A percentile compares a stretch with the other conserved stretches of the same genome.
Conservation (phyloP, 2,113 vertebrate genomes). For the Micronycteris hirsuta region DNA sequence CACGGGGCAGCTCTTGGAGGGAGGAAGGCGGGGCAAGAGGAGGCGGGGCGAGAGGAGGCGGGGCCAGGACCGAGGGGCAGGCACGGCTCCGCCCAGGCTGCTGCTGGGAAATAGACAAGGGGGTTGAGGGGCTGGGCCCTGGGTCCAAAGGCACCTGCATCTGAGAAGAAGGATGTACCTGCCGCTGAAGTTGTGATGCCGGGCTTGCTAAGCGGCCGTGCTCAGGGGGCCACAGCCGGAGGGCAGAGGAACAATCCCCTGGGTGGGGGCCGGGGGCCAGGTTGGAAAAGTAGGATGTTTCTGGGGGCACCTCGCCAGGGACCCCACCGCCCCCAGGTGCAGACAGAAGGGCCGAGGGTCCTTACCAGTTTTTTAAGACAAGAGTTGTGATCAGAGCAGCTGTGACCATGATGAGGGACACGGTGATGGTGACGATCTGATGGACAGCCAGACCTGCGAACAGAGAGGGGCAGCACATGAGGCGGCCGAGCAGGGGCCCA, state of each 20-base stretch:
- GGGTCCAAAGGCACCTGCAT: not conserved
- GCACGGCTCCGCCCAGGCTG: fast-evolving
- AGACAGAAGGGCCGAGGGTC: slow-evolving; percentile 16
- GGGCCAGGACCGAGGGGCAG: fast-evolving
- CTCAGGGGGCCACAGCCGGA: fast-evolving
- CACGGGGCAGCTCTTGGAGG: not conserved
- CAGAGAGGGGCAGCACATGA: not conserved
- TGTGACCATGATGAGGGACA: slow-evolving; percentile 99
- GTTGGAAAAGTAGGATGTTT: not conserved
- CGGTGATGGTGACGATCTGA: slow-evolving; percentile 99
- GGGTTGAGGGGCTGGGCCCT: fast-evolving
- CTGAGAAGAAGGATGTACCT: not conserved
- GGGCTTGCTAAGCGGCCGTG: not conserved
- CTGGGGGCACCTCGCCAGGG: not conserved
- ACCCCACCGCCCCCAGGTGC: fast-evolving
- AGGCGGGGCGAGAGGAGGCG: fast-evolving
- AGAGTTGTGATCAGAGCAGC: slow-evolving; percentile 99
- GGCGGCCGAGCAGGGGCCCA: not conserved
- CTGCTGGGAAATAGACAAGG: not conserved
- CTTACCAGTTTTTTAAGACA: slow-evolving; percentile 99
- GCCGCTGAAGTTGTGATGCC: fast-evolving
- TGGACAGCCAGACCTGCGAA: slow-evolving; percentile 95
- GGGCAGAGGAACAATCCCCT: too few species aligned
- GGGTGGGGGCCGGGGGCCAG: too few species aligned
- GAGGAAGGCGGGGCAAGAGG: not conserved